Conservation (phyloP, 2,113 vertebrate species). For the Phainopepla nitens region DNA sequence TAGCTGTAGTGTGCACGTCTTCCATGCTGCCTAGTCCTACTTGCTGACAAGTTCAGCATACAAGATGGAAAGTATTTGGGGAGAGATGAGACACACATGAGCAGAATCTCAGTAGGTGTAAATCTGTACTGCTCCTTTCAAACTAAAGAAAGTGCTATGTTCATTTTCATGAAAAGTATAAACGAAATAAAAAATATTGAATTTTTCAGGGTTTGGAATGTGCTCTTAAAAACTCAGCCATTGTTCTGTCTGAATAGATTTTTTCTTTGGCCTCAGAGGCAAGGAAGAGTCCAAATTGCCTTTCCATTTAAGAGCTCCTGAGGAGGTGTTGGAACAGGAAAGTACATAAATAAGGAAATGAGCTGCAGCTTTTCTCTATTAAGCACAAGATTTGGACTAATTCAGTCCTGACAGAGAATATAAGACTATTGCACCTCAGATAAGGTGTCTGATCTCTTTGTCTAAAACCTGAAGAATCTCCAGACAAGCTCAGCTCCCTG, state of each 20-base stretch:
- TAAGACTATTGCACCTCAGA: not conserved
- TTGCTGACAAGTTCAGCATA: not conserved
- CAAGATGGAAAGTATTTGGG: not conserved
- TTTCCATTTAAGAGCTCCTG: not conserved
- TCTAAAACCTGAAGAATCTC: not conserved
- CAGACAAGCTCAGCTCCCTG: not conserved
- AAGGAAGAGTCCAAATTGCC: not conserved
- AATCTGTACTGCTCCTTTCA: not conserved
- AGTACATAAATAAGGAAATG: constrained; percentile 10
- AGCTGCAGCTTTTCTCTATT: not conserved
- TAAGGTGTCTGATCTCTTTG: not conserved
- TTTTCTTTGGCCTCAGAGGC: not conserved
- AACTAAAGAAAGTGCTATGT: not conserved
- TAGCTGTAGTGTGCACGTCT: not conserved
- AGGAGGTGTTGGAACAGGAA: not conserved
- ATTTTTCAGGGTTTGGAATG: not conserved
- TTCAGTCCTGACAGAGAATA: not conserved
- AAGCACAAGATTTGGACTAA: not conserved
- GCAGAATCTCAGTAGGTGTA: not conserved
- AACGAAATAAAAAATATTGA: not conserved
- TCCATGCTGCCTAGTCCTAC: not conserved
- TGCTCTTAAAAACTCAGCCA: not conserved
- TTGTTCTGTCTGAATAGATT: constrained; percentile 1
- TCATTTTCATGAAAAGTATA: not conserved
- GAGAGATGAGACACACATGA: not conserved